Base-by-base conservation (phyloP, 2,113 vertebrate genomes). In the Bettongia penicillata region DNA sequence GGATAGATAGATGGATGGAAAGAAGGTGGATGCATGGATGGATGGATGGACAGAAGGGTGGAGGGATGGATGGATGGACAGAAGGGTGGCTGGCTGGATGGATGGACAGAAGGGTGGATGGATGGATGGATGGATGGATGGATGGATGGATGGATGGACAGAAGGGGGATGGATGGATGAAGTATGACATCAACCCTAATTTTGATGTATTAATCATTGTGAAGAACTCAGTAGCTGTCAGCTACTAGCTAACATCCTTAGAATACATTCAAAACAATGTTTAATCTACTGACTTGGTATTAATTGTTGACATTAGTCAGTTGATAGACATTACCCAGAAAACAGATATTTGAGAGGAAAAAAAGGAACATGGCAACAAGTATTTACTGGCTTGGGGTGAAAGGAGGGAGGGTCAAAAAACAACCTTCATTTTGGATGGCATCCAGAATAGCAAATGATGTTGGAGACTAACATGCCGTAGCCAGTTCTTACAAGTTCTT, bases 101-200 rank as follows among this genome's bases (percentile, higher is more conserved):
- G 24, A 55, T 55, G 53, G 23, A 53, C 1, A 90, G 28, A 61
- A 31, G 28, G 57, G 37, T 61, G 57, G 10, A 31, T 61, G 57
- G 31, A 68, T 68, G 31, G 31, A 37, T 68, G 28, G 23, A 53
- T 53, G 53, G 55, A 61, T 61, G 55, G 55, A 10, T 61, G 55
- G 26, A 9, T 57, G 25, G 25, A 57, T 61, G 26, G 55, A 28
- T 53, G 23, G 23, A 53, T 53, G 53, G 23, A 53, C 1, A 91
- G 94, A 97, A 95, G 97, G 96, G 95, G 95, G 96, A 24, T 57
- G 55, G 28, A 31, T 61, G 31, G 31, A 37, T 68, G 31, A 37
- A 16, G 3, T 4, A 16, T n/a, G 31, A 11, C 61, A 68, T 68
- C 12, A 68, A 68, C 11, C 0, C 31, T 68, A 37, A 37, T 37